These are phyloP conservation scores for Vombatus ursinus DNA, from an alignment of 2,113 vertebrate genomes.

Conservation along the genomic window DNA sequence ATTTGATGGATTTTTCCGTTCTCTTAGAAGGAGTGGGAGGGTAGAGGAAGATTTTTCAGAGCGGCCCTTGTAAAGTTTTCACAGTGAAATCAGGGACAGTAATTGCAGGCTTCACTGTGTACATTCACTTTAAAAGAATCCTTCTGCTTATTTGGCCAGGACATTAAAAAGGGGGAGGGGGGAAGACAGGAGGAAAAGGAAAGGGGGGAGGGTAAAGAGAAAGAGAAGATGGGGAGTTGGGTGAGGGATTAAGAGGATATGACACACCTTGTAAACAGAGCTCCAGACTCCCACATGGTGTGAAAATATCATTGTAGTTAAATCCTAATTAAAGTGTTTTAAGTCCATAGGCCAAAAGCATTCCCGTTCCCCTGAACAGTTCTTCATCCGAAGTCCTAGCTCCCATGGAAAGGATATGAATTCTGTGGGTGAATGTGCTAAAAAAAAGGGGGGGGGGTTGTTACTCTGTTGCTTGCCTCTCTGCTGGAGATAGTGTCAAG, in stretches of 20 bases:
- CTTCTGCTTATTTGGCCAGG: conserved; percentile 63
- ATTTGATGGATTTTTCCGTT: conserved; percentile 98
- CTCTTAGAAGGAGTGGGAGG: conserved; percentile 89
- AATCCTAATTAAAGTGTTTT: conserved; percentile 72
- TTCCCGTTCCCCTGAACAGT: conserved; percentile 47
- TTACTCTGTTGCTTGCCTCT: conserved; percentile 16
- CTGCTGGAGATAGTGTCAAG: rapidly evolving
- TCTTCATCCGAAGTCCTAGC: conserved; percentile 40
- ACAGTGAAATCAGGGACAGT: conserved; percentile 82
- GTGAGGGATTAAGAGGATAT: conserved; percentile 17
- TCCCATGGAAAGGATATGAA: conserved; percentile 13
- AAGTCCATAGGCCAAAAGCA: conserved; percentile 37
- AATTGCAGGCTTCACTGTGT: conserved; percentile 74
- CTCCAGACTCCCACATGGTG: conserved; percentile 67
- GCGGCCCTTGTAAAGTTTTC: conserved; percentile 84
- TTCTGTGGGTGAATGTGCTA: background rate
- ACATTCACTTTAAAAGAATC: conserved; percentile 67
- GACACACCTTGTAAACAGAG: conserved; percentile 79
- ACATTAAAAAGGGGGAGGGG: conserved; percentile 61
- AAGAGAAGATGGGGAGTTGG: conserved; percentile 55
- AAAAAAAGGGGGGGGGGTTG: background rate
- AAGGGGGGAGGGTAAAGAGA: conserved; percentile 24
- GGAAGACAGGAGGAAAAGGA: background rate
- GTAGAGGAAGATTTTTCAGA: conserved; percentile 85
- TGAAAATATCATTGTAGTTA: conserved; percentile 60